Evolutionary conservation across 92 coral and sea anemone species (phyloP), one percentile per base, ranked within the genome.

Genomic region (Epizoanthus rinbou): DNA sequence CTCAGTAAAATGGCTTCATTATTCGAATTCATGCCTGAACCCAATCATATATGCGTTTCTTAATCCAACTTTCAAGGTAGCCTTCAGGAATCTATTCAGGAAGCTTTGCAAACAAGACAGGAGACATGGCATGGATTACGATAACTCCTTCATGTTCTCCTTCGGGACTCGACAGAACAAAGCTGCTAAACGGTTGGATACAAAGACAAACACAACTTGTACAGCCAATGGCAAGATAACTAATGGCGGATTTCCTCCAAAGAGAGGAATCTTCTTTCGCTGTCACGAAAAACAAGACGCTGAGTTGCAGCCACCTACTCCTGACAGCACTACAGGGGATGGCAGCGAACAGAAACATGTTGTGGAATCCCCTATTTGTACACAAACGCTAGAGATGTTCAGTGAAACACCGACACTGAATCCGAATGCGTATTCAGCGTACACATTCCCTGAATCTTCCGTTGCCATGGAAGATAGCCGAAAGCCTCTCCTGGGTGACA

Each of bases 21-120:
- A 97, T 68, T 91, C 95, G 21, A 97, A 97, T 89, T 90, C 94
- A n/a, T 94, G 98, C 67, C 86, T 97, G 28, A 97, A 97, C 67
- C 99, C 99, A 25, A 97, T 97, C 87, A 94, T 97, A 66, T 97
- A 97, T 82, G 95, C 99, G 5, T 90, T 94, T 80, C 89, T 97
- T 9, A 97, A 97, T 57, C 99, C 99, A 33, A 94, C 95, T 35
- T 97, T 90, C 84, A 94, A 95, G 66, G 82, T 97, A 25, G 94
- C 95, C 13, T 97, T 97, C 84, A 87, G 87, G 70, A 91, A 87
- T 75, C 80, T 93, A 13, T 89, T 93, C 47, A 86, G 94, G 16
- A 72, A 82, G 58, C 82, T 88, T 73, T 80, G 76, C 54, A 53
- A 82, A 19, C 70, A 64, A 41, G 75, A 67, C 45, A 71, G 50